Base-by-base conservation (phyloP, 30 jellyfish, hydroid and myxozoan genomes). In the Chironex yamaguchii region DNA sequence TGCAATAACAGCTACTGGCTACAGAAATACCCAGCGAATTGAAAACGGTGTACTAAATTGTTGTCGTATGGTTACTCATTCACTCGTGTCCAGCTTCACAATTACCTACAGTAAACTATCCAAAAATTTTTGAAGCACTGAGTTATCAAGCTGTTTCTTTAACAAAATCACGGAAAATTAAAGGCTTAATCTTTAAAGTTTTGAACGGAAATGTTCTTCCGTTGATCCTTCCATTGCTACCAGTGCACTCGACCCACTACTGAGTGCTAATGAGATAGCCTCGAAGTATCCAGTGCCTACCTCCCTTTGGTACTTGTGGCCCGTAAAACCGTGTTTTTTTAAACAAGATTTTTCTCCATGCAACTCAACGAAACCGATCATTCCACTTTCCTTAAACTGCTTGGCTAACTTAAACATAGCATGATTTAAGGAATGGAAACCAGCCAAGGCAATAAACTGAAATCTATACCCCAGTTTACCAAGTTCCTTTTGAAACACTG, bases 201-300 rank as follows among this genome's bases (percentile, higher is more conserved):
- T n/a, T n/a, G n/a, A n/a, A n/a, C n/a, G n/a, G n/a, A n/a, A n/a
- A n/a, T n/a, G n/a, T 79, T 93, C 98, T 63, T 93, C 98, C 23
- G 98, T 93, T 29, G 98, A 93, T 0, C 98, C 98, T 35, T 87
- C 69, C 24, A 93, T 52, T 25, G 98, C 98, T 13, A 92, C 74
- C 1, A 88, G 79, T 14, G 98, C 86, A 48, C 95, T 77, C 17
- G 66, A 50, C 2, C 98, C 98, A 29, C 97, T 96, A 2, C 93
- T 89, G 17, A 86, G 90, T 6, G 96, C 93, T n/a, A 80, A 81
- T 6, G 98, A 87, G 22, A 93, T 75, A 29, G 75, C 62, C 34
- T 93, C 98, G 52, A 93, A 93, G 62, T 87, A 93, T 17, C 97
- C 91, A n/a, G 98, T 88, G 13, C 98, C 98, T 25, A 88, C 98